Evolutionary conservation across 2,113 vertebrate genomes (phyloP), one percentile per base, ranked within the genome.

Genomic region (Nyctereutes procyonoides): DNA sequence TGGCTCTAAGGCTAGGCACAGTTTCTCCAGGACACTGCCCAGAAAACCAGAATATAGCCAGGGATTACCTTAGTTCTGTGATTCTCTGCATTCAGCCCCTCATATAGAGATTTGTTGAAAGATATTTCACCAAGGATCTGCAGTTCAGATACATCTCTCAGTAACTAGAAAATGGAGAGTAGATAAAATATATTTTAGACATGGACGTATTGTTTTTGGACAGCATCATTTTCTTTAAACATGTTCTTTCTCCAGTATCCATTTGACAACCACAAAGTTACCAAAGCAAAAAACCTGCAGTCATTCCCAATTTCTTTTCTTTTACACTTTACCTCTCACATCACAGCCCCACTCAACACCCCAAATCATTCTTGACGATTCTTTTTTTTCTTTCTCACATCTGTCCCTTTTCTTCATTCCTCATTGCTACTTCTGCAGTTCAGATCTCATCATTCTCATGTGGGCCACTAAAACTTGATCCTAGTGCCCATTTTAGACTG

Each of bases 71-170:
- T 63, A 65, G 97, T 19, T 0, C 20, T 73, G 35, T 95, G 87
- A 58, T 84, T 96, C 90, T 96, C 97, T 51, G 81, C 55, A 5
- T 88, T 82, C 93, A 98, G 87, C 8, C 92, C 91, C 87, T 93
- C 69, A 9, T 74, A 97, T 0, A 98, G 71, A 0, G 83, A 35
- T 63, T 51, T 88, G 95, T 98, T 3, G 80, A 96, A 98, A 58
- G 87, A 48, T 58, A 98, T 97, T 97, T 98, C 97, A 7, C 97
- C 98, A 89, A 92, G 76, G 43, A 98, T 81, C 58, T 94, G 56
- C 65, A 98, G 91, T 55, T 83, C 95, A 15, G 89, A 87, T 48
- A 85, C 8, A 10, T 93, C 88, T 97, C 95, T 95, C 11, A 96
- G 86, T 65, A 98, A 62, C 98, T 98, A 4, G 0, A 16, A 77